Conservation (phyloP, 2,113 vertebrate genomes). For the Chrysemys picta region DNA sequence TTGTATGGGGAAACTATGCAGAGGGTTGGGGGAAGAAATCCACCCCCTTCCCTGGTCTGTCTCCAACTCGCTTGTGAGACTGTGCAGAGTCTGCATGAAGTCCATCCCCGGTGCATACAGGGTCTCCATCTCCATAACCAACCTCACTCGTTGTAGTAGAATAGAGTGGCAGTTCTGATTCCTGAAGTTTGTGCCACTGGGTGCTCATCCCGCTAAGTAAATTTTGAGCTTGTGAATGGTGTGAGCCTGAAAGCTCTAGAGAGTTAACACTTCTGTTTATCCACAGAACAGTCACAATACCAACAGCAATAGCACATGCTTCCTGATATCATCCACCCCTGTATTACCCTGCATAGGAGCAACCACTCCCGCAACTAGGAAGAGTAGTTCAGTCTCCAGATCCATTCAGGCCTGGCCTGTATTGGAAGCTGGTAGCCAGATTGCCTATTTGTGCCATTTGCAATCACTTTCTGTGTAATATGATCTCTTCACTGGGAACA, state of each 20-base stretch:
- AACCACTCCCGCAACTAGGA: too few species aligned
- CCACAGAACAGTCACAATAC: too few species aligned
- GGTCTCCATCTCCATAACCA: accelerated
- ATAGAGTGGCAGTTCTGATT: background rate
- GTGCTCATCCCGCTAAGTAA: background rate
- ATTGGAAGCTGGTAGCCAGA: too few species aligned
- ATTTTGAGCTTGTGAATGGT: background rate
- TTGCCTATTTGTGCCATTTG: too few species aligned
- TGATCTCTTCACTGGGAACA: too few species aligned
- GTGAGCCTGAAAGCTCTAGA: background rate
- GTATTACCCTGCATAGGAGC: too few species aligned
- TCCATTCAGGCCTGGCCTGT: too few species aligned
- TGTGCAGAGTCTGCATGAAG: background rate
- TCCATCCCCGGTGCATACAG: background rate
- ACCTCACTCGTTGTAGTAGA: background rate
- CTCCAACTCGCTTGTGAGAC: background rate
- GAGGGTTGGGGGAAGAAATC: background rate
- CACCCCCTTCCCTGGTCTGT: background rate
- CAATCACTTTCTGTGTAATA: too few species aligned
- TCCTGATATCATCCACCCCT: too few species aligned
- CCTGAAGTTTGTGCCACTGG: background rate
- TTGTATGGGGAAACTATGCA: background rate
- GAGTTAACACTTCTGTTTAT: too few species aligned
- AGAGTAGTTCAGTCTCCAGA: too few species aligned
- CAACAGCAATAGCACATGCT: too few species aligned